Evolutionary conservation across 2,113 vertebrate genomes (phyloP), one percentile per base, ranked within the genome.

Genomic region (Excalfactoria chinensis): DNA sequence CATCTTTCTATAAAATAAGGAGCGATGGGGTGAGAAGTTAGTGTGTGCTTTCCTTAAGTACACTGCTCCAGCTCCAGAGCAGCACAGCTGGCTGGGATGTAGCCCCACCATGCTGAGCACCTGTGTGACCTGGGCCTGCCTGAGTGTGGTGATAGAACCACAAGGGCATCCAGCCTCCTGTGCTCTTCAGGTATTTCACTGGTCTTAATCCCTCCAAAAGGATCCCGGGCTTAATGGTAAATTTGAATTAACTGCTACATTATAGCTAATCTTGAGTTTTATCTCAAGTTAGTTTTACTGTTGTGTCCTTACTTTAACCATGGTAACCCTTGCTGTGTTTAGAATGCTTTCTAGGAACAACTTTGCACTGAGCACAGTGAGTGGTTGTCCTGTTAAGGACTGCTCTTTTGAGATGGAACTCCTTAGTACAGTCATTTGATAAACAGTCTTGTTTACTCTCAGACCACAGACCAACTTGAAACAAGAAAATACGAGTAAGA

Each of bases 401-500:
- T 23, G 28, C 43, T 64, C n/a, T 60, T 73, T 19, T 41, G 40
- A 75, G 86, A 69, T 34, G 26, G 69, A 81, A 41, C 56, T 32
- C 0, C 21, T n/a, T 4, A 3, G 16, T 72, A 7, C 1, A 0
- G 10, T 32, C 51, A 40, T 48, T 18, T 89, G 64, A 85, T 71
- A 28, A 26, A 28, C 70, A 30, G 28, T 80, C 11, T 84, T 85
- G 32, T 96, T 97, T 95, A 53, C 90, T 97, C 43, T 63, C 93
- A 98, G 98, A 93, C 37, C 91, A 17, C 97, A 97, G 77, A 62
- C 80, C 41, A 83, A 19, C 88, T 25, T 18, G 19, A 96, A 96
- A 87, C 81, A 93, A 93, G 97, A 93, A 87, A 95, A 71, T 72
- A 72, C 96, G 89, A 96, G n/a, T 92, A 98, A 96, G 93, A 97